Evolutionary conservation across 2,888 invertebrate species (phyloP), one percentile per base, ranked within the genome.

Genomic region (Galeopsomyia nigrocyanea): DNA sequence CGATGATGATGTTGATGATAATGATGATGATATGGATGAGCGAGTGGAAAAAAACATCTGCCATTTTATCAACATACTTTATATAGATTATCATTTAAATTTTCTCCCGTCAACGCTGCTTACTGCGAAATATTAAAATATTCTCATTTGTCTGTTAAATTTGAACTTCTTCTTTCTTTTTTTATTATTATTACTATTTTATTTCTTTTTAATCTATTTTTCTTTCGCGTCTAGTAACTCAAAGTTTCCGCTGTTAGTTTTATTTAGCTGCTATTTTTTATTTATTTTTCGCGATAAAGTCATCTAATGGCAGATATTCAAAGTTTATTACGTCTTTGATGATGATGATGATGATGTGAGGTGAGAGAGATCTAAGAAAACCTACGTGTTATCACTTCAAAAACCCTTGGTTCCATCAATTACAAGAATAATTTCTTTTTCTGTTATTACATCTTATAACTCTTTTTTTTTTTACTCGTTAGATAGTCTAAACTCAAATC

Each of bases 351-450:
- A 75, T 77, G 75, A 69, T 10, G 46, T 71, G 69, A 26, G 60
- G 50, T 5, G 26, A 26, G 26, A 14, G 56, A 60, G 60, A 58
- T 74, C 71, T 72, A 75, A 75, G 53, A 73, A 67, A 75, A 74
- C 71, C 74, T 76, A 77, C 74, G 64, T 55, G 53, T 73, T 77
- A 77, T 76, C 78, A 74, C 68, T 74, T 68, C 74, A 75, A 39
- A 26, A 39, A 76, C 75, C 68, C 72, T 78, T 77, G 77, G 77
- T 78, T 75, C 78, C 75, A 26, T 79, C 39, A 77, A 77, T 78
- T 82, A 81, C 78, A 82, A 82, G 82, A 82, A 82, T 82, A 82
- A 77, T 80, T 80, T 80, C 73, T 66, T 31, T 69, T 64, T 63
- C 66, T 51, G 68, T 75, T 74, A 71, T 68, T 70, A 75, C 58